Evolutionary conservation across 2,888 invertebrate species (phyloP), one percentile per base, ranked within the genome.

Genomic region (Eulithis prunata): DNA sequence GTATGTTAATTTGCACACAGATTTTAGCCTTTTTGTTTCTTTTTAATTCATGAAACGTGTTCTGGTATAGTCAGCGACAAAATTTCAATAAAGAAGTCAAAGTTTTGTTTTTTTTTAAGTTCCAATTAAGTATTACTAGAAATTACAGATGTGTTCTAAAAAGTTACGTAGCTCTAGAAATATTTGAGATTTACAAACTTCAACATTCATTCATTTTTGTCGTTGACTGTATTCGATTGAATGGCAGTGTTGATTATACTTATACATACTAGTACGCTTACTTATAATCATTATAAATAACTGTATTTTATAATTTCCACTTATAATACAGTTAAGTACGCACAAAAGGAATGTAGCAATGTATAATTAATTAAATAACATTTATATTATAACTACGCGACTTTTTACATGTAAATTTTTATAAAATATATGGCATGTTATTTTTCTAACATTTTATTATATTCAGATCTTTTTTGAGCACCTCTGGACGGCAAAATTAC

Each of bases 381-480:
- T 70, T 69, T 74, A 55, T 75, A 14, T 78, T 75, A 73, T 70
- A 69, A 76, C 71, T 72, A 75, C 75, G 70, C 82, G 78, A 80
- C 83, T 83, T 79, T 83, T 82, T 75, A 84, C 82, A 82, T 83
- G 61, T 88, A 88, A 83, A 86, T 69, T 66, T 71, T 86, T 88
- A 88, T 86, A 85, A 89, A 91, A 91, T 93, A 92, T 92, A 93
- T 89, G 90, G 88, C 90, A 91, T 91, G 91, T 93, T 93, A 92
- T 84, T 91, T 89, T 91, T 89, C 86, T 88, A 87, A 83, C 75
- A 52, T 69, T 41, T 70, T 66, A 75, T 80, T 78, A 81, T 80
- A 79, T 84, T 63, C 65, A 71, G 64, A 72, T 70, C 71, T 55
- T 49, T 14, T 64, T 68, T 85, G 78, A 87, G 87, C 87, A 87